Evolutionary conservation across 30 jellyfish, hydroid and myxozoan genomes (phyloP).

Genomic region (Chironex yamaguchii): DNA sequence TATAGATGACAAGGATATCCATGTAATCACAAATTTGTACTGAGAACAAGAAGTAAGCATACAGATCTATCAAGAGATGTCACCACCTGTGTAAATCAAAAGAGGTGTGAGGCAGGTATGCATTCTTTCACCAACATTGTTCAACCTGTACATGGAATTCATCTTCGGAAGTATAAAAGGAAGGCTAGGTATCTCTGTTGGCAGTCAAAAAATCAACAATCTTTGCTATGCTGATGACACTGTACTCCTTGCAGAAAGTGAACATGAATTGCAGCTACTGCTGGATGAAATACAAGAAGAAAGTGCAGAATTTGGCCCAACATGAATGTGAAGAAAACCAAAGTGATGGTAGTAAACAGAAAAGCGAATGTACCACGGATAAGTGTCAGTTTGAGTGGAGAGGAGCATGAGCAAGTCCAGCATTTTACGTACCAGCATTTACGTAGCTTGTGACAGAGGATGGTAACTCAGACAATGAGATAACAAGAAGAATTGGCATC

Average conservation of each 20-base stretch:
- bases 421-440: no score
- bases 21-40: conserved; percentile 3
- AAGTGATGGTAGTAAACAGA: no score
- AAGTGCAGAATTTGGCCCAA: no score
- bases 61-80: not conserved
- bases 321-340: no score
- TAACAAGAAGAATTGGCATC: no score
- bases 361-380: no score
- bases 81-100: not conserved
- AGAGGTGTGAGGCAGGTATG: conserved; percentile 37
- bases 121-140: conserved; percentile 9
- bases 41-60: conserved; percentile 12
- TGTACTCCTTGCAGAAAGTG: conserved; percentile 1
- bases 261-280: conserved; percentile 19
- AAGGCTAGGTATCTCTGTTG: no score
- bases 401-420: no score
- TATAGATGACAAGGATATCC: not conserved
- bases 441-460: no score
- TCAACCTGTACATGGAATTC: conserved; percentile 28
- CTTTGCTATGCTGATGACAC: conserved; percentile 47
- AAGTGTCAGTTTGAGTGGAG: no score
- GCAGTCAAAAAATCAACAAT: conserved; percentile 13
- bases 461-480: no score
- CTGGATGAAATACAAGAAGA: conserved; percentile 4
- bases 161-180: not conserved